Conservation (phyloP, 2,888 invertebrate genomes). For the Melanotus villosus region DNA sequence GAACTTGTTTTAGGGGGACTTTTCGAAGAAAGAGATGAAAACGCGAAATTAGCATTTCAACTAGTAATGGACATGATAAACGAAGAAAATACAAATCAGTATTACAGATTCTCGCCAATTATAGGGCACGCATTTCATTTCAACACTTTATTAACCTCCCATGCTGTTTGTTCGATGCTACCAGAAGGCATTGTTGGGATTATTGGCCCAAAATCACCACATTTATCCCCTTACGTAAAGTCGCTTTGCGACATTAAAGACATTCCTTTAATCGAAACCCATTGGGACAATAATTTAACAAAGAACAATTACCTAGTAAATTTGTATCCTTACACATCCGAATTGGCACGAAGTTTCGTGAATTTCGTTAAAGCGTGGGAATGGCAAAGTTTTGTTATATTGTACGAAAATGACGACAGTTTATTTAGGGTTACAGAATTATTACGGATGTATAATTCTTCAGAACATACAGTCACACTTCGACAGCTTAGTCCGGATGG, state of each 20-base stretch:
- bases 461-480: slow-evolving; percentile 65
- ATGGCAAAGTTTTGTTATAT: slow-evolving; percentile 90
- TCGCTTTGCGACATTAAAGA: slow-evolving; percentile 78
- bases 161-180: slow-evolving; percentile 34
- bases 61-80: slow-evolving; percentile 37
- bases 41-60: slow-evolving; percentile 34
- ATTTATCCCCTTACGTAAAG: slow-evolving; percentile 74
- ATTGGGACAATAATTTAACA: slow-evolving; percentile 69
- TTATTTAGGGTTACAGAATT: slow-evolving; percentile 71
- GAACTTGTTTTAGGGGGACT: slow-evolving; percentile 45
- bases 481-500: slow-evolving; percentile 62
- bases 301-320: slow-evolving; percentile 27
- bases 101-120: slow-evolving; percentile 1
- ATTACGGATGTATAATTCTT: slow-evolving; percentile 68
- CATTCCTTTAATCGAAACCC: slow-evolving; percentile 77
- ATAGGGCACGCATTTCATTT: slow-evolving; percentile 5
- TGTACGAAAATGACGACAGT: slow-evolving; percentile 80
- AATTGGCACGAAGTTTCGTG: slow-evolving; percentile 72
- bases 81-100: not conserved
- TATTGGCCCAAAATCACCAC: slow-evolving; percentile 73
- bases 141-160: slow-evolving; percentile 23
- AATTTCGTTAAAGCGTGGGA: slow-evolving; percentile 81
- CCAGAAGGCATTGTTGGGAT: slow-evolving; percentile 71
- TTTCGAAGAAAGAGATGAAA: slow-evolving; percentile 33
- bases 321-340: slow-evolving; percentile 32